Conservation (phyloP, 2,797 vertebrate species). For the Melanotaenia trifasciata region DNA sequence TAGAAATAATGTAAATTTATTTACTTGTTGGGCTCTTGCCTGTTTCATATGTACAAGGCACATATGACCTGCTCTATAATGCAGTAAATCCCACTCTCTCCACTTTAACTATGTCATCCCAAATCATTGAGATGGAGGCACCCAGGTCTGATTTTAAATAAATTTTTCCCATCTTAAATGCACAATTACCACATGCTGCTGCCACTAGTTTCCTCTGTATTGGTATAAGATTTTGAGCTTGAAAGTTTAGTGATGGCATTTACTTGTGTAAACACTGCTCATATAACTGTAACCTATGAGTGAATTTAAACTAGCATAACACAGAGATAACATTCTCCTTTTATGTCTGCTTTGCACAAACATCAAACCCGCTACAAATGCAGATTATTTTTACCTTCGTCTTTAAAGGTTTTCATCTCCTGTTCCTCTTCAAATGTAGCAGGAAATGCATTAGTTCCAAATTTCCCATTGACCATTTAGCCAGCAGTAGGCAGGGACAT, state of each 20-base stretch:
- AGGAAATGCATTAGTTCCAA: slow-evolving; percentile 38
- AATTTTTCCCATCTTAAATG: neutral
- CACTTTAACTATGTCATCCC: neutral
- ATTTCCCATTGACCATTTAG: slow-evolving; percentile 34
- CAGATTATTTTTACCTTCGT: slow-evolving; percentile 34
- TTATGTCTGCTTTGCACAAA: slow-evolving; percentile 5
- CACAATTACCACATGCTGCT: neutral
- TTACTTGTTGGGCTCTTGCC: too few relatives aligned
- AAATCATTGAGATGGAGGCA: neutral
- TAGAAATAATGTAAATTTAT: too few relatives aligned
- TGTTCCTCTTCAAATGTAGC: slow-evolving; percentile 34
- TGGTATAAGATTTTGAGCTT: neutral
- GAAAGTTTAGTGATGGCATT: neutral
- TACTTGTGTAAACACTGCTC: neutral
- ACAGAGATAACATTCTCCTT: neutral
- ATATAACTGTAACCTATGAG: slow-evolving; percentile 2
- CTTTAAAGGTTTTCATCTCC: slow-evolving; percentile 22
- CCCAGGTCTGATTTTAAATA: neutral
- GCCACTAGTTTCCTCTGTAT: neutral
- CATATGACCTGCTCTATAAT: too few relatives aligned
- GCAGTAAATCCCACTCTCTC: neutral
- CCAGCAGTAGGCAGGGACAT: slow-evolving; percentile 30
- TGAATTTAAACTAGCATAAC: slow-evolving; percentile 10
- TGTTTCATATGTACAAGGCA: too few relatives aligned
- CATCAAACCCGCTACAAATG: slow-evolving; percentile 21